These are phyloP conservation scores for Pandemis cinnamomeana DNA, from an alignment of 2,888 invertebrate species.

Conservation along the genomic window DNA sequence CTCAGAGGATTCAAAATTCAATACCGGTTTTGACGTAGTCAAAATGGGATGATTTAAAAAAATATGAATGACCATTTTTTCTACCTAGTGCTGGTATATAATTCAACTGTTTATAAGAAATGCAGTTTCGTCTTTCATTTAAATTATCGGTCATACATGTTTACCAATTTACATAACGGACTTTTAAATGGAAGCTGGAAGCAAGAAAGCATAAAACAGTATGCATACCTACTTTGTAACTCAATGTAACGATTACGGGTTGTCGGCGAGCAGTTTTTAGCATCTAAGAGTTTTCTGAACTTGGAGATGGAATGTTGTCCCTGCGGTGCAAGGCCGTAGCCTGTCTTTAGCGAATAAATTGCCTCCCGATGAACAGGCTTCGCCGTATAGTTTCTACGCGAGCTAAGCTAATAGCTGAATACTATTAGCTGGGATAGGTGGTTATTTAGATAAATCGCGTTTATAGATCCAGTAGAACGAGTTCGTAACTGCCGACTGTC, in stretches of 20 bases:
- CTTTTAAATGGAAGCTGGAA: slow-evolving; percentile 12
- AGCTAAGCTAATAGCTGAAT: slow-evolving; percentile 73
- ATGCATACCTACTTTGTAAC: slow-evolving; percentile 23
- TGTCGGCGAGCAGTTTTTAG: slow-evolving; percentile 61
- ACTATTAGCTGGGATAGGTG: slow-evolving; percentile 63
- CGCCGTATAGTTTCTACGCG: slow-evolving; percentile 58
- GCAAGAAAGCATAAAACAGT: slow-evolving; percentile 29
- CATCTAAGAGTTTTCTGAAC: slow-evolving; percentile 71
- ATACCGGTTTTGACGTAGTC: background rate
- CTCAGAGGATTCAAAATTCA: background rate
- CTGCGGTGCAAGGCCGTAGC: slow-evolving; percentile 68
- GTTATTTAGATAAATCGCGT: slow-evolving; percentile 70
- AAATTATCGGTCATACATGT: background rate
- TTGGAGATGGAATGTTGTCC: slow-evolving; percentile 73
- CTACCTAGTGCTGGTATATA: background rate
- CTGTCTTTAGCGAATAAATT: slow-evolving; percentile 79
- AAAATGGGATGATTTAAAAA: background rate
- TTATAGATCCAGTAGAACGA: slow-evolving; percentile 57
- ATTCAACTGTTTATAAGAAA: background rate
- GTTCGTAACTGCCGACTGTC: slow-evolving; percentile 49
- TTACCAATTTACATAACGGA: slow-evolving; percentile 29
- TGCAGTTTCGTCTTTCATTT: background rate
- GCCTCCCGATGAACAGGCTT: slow-evolving; percentile 73
- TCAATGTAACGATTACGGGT: slow-evolving; percentile 45
- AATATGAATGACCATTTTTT: background rate